Evolutionary conservation across 2,113 vertebrate species (phyloP).

Genomic region (Vulpes vulpes): DNA sequence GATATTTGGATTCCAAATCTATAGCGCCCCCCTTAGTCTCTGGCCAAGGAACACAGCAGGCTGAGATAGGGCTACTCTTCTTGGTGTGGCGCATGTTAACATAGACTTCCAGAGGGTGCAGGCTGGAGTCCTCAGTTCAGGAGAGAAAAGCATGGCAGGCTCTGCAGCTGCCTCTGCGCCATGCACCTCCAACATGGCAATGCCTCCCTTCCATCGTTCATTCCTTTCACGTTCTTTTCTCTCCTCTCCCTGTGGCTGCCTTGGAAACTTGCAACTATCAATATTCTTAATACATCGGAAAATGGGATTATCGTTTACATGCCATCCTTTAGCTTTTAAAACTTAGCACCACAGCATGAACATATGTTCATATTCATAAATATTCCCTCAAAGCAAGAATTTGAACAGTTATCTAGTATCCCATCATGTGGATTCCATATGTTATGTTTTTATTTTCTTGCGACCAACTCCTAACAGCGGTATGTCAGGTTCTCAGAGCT

Average conservation of each 20-base stretch:
- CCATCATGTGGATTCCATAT: neutral
- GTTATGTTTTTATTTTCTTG: neutral
- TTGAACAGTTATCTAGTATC: neutral
- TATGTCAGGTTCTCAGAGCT: neutral
- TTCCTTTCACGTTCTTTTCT: neutral
- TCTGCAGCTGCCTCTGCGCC: neutral
- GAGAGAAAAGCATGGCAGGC: neutral
- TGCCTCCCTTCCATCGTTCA: neutral
- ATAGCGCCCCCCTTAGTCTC: neutral
- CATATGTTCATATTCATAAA: constrained; percentile 35
- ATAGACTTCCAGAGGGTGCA: neutral
- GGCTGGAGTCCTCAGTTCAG: neutral
- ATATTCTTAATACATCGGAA: neutral
- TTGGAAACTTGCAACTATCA: neutral
- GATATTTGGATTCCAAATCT: neutral
- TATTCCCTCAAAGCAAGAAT: neutral
- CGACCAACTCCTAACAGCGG: neutral
- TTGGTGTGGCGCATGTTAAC: neutral
- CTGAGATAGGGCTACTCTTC: neutral
- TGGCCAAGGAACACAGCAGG: neutral
- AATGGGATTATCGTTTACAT: neutral
- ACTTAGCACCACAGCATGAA: neutral
- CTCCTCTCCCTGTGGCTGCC: neutral
- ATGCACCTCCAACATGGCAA: neutral
- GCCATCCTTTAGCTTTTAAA: neutral